Evolutionary conservation across 2,888 invertebrate genomes (phyloP).

Genomic region (Gymnosoma rotundatum): DNA sequence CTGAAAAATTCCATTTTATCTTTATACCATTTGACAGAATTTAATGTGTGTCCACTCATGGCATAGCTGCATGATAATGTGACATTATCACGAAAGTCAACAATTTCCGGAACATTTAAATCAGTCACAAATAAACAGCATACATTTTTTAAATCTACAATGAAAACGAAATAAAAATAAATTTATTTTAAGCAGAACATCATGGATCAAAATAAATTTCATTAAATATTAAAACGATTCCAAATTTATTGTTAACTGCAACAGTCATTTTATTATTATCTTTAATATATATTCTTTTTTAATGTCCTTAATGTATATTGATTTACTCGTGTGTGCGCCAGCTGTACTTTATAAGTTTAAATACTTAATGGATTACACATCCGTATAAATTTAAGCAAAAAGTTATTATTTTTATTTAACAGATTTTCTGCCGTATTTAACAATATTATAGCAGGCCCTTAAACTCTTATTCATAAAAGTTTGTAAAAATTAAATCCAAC

Average conservation of each 20-base stretch:
- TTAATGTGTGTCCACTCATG: conserved; percentile 83
- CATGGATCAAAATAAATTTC: conserved; percentile 1
- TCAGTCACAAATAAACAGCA: conserved; percentile 81
- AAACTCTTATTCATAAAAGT: no score
- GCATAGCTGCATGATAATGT: conserved; percentile 83
- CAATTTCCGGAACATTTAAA: conserved; percentile 83
- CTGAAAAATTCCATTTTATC: conserved; percentile 83
- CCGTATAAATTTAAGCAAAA: no score
- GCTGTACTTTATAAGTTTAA: no score
- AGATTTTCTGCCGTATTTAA: no score
- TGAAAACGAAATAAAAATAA: conserved; percentile 47
- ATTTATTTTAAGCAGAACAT: conserved; percentile 18
- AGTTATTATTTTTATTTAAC: no score
- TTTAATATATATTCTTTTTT: no score
- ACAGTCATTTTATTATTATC: no score
- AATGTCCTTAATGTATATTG: no score
- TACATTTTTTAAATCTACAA: conserved; percentile 76
- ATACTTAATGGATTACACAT: no score
- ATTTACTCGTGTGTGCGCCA: no score
- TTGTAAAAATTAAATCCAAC: no score
- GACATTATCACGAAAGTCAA: conserved; percentile 83
- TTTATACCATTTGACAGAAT: conserved; percentile 84
- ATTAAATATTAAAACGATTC: neutral
- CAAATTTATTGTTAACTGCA: neutral
- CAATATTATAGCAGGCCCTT: no score